A percentile compares a stretch with the other conserved stretches of the same genome.
Conservation (phyloP, 2,888 invertebrate species). For the Agriopis marginaria region DNA sequence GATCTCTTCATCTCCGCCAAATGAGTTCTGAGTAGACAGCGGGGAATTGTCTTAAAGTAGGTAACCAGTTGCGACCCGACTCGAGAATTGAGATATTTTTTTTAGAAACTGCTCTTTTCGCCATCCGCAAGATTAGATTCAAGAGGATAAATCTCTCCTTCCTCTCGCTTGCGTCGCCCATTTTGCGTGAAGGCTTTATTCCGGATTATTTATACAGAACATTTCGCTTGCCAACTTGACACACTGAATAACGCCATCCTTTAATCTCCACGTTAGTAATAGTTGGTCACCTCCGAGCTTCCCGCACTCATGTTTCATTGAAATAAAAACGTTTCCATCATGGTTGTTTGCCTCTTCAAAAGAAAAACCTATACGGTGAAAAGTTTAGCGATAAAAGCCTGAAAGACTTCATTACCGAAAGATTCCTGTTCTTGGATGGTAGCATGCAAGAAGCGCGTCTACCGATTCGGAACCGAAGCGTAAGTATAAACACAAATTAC, state of each 20-base stretch:
- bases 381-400: conserved; percentile 52
- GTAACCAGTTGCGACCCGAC: conserved; percentile 59
- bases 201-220: conserved; percentile 80
- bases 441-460: conserved; percentile 43
- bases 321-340: conserved; percentile 12
- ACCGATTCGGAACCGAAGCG: conserved; percentile 38
- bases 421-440: conserved; percentile 34
- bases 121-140: conserved; percentile 84
- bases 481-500: conserved; percentile 59
- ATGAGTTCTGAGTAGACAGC: conserved; percentile 67
- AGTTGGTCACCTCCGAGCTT: conserved; percentile 55
- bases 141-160: conserved; percentile 80
- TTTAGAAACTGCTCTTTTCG: conserved; percentile 79
- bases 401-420: conserved; percentile 51
- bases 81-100: conserved; percentile 71
- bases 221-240: conserved; percentile 70
- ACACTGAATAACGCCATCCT: conserved; percentile 70
- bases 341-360: conserved; percentile 1
- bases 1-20: conserved; percentile 61
- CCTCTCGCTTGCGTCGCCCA: conserved; percentile 73
- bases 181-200: conserved; percentile 80
- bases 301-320: conserved; percentile 39
- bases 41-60: conserved; percentile 63
- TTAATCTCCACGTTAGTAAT: conserved; percentile 63
- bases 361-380: conserved; percentile 41